Percentiles rank a stretch among this genome's conserved stretches.
These are phyloP conservation scores for Medauroidea extradentata DNA, from an alignment of 1,140 invertebrate species.

Conservation along the genomic window DNA sequence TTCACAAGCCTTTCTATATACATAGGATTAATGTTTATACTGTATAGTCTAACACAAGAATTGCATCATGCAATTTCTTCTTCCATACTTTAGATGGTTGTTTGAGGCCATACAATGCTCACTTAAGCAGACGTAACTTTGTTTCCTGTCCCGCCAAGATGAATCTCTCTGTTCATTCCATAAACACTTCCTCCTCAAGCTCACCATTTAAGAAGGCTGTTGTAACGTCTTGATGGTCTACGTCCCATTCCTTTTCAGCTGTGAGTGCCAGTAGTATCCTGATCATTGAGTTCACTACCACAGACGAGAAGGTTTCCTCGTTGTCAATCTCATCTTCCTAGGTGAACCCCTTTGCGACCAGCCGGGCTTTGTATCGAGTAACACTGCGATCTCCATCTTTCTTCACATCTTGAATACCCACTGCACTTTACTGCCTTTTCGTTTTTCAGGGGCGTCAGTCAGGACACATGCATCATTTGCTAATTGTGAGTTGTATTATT, in stretches of 20 bases:
- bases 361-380: too few relatives aligned
- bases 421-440: constrained; percentile 13
- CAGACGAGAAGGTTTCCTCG: constrained; percentile 36
- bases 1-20: constrained; percentile 28
- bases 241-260: constrained; percentile 21
- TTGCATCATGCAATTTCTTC: constrained; percentile 6
- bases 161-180: not conserved
- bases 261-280: constrained; percentile 25
- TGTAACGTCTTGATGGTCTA: too few relatives aligned
- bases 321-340: constrained; percentile 39
- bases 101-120: constrained; percentile 17
- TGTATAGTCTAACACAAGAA: constrained; percentile 22
- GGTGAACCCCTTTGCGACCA: constrained; percentile 39
- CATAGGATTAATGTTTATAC: constrained; percentile 30
- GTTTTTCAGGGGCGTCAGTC: too few relatives aligned
- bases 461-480: too few relatives aligned
- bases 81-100: too few relatives aligned
- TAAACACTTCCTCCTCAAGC: too few relatives aligned
- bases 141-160: not conserved
- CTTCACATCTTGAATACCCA: constrained; percentile 30
- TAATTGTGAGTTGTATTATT: too few relatives aligned
- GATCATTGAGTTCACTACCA: constrained; percentile 22
- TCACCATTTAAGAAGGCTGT: too few relatives aligned
- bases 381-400: constrained; percentile 26
- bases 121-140: constrained; percentile 17